Evolutionary conservation across 2,797 vertebrate genomes (phyloP).

Genomic region (Gallinago solitaria): DNA sequence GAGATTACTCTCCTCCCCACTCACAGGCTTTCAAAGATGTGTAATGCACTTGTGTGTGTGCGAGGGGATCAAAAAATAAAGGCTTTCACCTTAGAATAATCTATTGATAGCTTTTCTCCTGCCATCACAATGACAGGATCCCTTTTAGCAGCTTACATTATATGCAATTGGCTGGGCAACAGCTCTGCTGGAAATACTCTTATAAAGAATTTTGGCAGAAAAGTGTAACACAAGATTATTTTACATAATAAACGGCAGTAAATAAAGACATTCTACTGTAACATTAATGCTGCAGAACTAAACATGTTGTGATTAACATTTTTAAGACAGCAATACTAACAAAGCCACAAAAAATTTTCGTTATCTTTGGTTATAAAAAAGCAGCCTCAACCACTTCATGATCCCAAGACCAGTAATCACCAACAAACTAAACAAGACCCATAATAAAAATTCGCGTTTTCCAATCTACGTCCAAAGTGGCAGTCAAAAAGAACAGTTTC

Average conservation of each 20-base stretch:
- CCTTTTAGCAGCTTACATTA: not conserved
- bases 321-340: not conserved
- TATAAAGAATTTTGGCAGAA: too few relatives aligned
- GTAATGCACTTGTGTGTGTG: not conserved
- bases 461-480: not conserved
- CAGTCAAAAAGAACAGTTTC: not conserved
- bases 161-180: not conserved
- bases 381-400: not conserved
- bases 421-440: not conserved
- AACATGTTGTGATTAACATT: not conserved
- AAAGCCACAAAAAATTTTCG: not conserved
- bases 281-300: not conserved
- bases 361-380: not conserved
- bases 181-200: not conserved
- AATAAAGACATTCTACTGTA: not conserved
- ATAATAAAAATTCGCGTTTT: not conserved
- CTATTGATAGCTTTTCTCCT: not conserved
- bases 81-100: not conserved
- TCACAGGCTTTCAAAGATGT: not conserved
- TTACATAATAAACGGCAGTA: not conserved
- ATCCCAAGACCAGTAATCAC: not conserved
- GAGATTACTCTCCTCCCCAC: not conserved
- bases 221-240: not conserved
- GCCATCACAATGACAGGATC: not conserved
- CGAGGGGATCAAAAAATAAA: not conserved